Conservation (phyloP, 2,888 invertebrate species). For the Amphimallon solstitiale region DNA sequence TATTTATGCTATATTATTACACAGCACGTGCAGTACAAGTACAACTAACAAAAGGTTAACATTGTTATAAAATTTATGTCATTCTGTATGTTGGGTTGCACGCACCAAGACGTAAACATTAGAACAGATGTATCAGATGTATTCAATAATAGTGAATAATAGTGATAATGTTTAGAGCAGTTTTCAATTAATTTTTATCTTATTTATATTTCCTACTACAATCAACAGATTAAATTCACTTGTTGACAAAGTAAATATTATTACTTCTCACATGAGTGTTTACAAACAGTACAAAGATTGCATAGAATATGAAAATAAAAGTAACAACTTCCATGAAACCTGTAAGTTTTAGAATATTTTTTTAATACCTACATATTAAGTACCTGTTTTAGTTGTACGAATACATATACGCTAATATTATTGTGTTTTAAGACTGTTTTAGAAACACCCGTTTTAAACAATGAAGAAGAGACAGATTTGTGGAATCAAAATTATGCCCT, state of each 20-base stretch:
- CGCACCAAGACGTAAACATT: too few relatives aligned
- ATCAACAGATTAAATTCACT: conserved; percentile 5
- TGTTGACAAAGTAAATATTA: background rate
- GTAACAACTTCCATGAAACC: conserved; percentile 23
- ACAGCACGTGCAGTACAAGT: too few relatives aligned
- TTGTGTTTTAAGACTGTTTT: conserved; percentile 70
- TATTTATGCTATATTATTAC: too few relatives aligned
- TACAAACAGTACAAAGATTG: conserved; percentile 2
- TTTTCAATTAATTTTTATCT: background rate
- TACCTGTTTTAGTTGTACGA: background rate
- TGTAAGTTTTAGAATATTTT: background rate
- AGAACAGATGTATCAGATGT: too few relatives aligned
- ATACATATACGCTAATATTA: background rate
- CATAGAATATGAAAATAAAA: conserved; percentile 29
- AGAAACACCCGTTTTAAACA: conserved; percentile 72
- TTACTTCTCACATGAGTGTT: conserved; percentile 7
- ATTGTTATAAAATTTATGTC: too few relatives aligned
- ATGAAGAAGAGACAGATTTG: conserved; percentile 78
- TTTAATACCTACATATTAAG: background rate
- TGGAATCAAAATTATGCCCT: conserved; percentile 83
- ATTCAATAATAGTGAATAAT: too few relatives aligned
- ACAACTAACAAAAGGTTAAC: too few relatives aligned
- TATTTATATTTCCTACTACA: background rate
- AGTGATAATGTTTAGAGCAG: too few relatives aligned
- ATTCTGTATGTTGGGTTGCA: too few relatives aligned